phyloP scores from a whole-genome alignment of 2,888 invertebrate species.

The Cerastis rubricosa region DNA sequence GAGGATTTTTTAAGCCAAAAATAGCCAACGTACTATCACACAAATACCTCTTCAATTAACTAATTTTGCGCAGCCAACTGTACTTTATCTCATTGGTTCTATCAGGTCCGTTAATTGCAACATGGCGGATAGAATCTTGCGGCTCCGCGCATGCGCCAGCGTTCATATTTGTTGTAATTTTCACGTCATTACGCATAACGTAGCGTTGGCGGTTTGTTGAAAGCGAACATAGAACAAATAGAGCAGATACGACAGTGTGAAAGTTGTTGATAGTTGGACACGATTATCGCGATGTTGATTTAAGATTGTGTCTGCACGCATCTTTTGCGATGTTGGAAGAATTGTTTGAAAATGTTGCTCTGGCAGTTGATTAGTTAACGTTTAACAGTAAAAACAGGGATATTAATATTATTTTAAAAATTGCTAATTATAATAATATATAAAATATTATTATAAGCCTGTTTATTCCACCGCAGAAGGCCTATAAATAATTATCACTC shows the following conservation, averaged over 20 bases:
- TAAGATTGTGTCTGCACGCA: conserved; percentile 43
- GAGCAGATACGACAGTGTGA: conserved; percentile 60
- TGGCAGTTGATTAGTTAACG: not conserved
- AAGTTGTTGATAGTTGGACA: conserved; percentile 40
- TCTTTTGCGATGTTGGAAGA: conserved; percentile 25
- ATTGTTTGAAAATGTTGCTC: conserved; percentile 1
- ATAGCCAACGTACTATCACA: not conserved
- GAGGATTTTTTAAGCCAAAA: not conserved
- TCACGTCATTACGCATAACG: conserved; percentile 85
- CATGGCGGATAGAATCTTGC: conserved; percentile 81
- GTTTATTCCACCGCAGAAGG: not conserved
- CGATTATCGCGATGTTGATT: conserved; percentile 45
- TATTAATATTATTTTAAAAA: not conserved
- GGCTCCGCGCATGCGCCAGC: conserved; percentile 71
- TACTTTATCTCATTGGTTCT: conserved; percentile 64
- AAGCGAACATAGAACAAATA: conserved; percentile 80
- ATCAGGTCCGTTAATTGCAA: conserved; percentile 74
- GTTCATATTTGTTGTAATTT: conserved; percentile 85
- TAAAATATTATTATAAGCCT: not conserved
- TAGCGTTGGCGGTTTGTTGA: conserved; percentile 79
- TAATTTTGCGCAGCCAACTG: conserved; percentile 57
- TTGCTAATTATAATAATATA: too few relatives aligned
- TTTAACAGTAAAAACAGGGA: not conserved
- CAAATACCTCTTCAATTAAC: conserved; percentile 58
- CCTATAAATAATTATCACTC: not conserved